Evolutionary conservation across 35 echinoderm and acorn worm genomes (phyloP).

Genomic region (Antedon bifida): DNA sequence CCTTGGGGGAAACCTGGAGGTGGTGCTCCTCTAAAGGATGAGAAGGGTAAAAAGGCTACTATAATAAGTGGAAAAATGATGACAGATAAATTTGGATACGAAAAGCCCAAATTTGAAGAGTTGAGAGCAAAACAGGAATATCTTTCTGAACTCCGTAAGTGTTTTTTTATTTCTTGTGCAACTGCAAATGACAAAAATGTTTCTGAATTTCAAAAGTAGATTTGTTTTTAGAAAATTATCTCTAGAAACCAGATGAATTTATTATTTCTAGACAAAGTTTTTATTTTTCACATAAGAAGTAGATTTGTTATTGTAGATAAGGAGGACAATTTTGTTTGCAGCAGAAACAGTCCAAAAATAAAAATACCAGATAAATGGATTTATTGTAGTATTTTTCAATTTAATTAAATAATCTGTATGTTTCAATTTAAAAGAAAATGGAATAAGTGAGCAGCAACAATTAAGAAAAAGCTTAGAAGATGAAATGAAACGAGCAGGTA

Average conservation of each 20-base stretch:
- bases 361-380: too few relatives aligned
- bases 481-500: conserved; percentile 37
- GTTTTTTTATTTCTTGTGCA: background rate
- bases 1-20: conserved; percentile 77
- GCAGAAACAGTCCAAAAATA: too few relatives aligned
- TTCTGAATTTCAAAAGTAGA: too few relatives aligned
- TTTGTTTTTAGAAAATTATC: too few relatives aligned
- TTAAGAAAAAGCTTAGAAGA: conserved; percentile 24
- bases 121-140: conserved; percentile 51
- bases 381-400: too few relatives aligned
- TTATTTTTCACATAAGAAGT: too few relatives aligned
- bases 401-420: too few relatives aligned
- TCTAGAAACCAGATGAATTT: too few relatives aligned
- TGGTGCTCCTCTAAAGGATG: conserved; percentile 48
- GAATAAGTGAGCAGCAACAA: conserved; percentile 47
- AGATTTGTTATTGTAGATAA: too few relatives aligned
- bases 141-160: conserved; percentile 58
- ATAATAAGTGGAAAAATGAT: conserved; percentile 42
- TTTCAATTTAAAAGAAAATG: conserved; percentile 33
- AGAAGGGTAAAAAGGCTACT: conserved; percentile 29
- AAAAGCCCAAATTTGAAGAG: conserved; percentile 27
- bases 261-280: too few relatives aligned
- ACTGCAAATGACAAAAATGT: background rate
- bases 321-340: too few relatives aligned
- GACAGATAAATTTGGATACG: conserved; percentile 54